Conservation (phyloP, 2,113 vertebrate genomes). For the Ramphastos sulfuratus region DNA sequence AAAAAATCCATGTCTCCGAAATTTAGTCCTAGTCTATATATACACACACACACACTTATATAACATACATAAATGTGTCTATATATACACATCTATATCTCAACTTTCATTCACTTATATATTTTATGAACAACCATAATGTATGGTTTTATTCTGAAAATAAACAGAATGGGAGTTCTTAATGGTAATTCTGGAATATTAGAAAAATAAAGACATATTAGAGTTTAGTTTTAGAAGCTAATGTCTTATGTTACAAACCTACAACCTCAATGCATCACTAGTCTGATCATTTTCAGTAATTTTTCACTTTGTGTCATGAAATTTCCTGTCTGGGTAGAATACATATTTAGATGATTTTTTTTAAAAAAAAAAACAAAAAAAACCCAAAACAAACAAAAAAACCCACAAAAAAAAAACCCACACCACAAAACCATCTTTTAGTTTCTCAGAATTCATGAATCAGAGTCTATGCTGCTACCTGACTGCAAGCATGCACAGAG, state of each 20-base stretch:
- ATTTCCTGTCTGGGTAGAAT: not conserved
- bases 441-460: not conserved
- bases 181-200: not conserved
- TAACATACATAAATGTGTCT: fast-evolving
- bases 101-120: not conserved
- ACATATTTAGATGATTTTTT: not conserved
- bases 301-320: not conserved
- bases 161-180: not conserved
- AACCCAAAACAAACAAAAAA: too few species aligned
- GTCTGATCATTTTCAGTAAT: not conserved
- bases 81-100: not conserved
- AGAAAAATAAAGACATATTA: not conserved
- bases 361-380: too few species aligned
- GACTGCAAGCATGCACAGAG: not conserved
- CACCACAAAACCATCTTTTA: not conserved
- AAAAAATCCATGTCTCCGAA: fast-evolving
- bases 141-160: not conserved
- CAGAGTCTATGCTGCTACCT: not conserved
- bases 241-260: not conserved
- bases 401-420: too few species aligned
- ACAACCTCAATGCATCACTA: not conserved
- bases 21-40: not conserved
- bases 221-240: not conserved
- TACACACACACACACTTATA: fast-evolving
- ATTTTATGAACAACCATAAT: not conserved